A percentile compares a stretch with the other conserved stretches of the same genome.
These are phyloP conservation scores for Seriola aureovittata DNA, from an alignment of 2,113 vertebrate species.

Conservation along the genomic window DNA sequence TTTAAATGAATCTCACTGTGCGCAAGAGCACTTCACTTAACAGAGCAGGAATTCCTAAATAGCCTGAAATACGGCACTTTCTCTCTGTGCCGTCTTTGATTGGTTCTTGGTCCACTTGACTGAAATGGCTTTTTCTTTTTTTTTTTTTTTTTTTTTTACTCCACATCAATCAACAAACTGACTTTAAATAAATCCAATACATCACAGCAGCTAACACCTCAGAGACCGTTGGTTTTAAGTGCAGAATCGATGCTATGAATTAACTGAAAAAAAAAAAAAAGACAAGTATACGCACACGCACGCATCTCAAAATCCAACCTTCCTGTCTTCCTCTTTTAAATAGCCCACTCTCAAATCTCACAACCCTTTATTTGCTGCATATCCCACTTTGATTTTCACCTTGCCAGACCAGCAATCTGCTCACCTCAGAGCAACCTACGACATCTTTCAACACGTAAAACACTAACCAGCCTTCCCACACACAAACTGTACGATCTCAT, in stretches of 20 bases:
- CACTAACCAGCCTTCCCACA: conserved; percentile 43
- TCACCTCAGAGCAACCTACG: conserved; percentile 44
- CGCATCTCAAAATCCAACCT: conserved; percentile 19
- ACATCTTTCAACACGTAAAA: conserved; percentile 44
- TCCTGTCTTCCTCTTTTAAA: conserved; percentile 40
- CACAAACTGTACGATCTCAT: conserved; percentile 28
- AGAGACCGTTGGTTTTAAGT: conserved; percentile 29
- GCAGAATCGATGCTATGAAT: conserved; percentile 40
- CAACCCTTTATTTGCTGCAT: conserved; percentile 34
- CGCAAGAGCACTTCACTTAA: conserved; percentile 39
- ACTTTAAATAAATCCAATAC: conserved; percentile 47
- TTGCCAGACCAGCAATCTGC: conserved; percentile 19
- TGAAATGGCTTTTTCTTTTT: conserved; percentile 39
- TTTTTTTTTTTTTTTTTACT: not conserved
- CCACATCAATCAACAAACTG: conserved; percentile 32
- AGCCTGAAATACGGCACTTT: conserved; percentile 13
- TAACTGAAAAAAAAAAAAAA: not conserved
- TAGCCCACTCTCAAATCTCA: conserved; percentile 41
- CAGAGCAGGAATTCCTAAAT: conserved; percentile 23
- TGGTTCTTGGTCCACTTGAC: conserved; percentile 44
- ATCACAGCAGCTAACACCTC: conserved; percentile 15
- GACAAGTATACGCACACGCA: not conserved
- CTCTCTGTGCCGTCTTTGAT: conserved; percentile 33
- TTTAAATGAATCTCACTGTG: conserved; percentile 35
- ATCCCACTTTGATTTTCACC: conserved; percentile 46